Evolutionary conservation across 2,113 vertebrate genomes (phyloP), one percentile per base, ranked within the genome.

Genomic region (Cyphomyrus discorhynchus): DNA sequence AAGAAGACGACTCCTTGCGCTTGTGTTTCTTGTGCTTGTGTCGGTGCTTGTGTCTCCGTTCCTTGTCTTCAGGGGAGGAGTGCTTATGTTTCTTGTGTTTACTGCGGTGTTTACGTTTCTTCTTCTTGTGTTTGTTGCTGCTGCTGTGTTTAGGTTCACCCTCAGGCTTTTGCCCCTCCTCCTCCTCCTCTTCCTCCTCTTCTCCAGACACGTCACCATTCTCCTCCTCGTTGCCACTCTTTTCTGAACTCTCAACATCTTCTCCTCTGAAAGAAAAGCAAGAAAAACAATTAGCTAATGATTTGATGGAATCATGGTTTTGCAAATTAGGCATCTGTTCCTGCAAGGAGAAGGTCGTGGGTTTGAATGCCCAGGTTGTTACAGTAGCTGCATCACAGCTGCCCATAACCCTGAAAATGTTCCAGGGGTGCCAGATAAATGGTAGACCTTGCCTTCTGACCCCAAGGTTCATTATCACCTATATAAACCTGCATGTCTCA

Each of bases 51-150:
- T 98, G 98, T 92, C 98, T 98, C 93, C 96, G 97, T 90, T 98
- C 96, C 92, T 98, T 99, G 92, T 98, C 97, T 70, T 99, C 98
- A 35, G 98, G 98, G 50, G 97, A 96, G 91, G 95, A 96, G 93
- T 98, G 98, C 95, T 99, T 99, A 92, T 99, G 98, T 91, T 99
- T 99, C 97, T 99, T 99, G 94, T 99, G 98, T 94, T 99, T 99
- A 93, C 97, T 98, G 89, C 98, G 97, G 92, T 99, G 98, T 95
- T 99, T 99, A 92, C 99, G 98, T 95, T 99, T 99, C 97, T 99
- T 99, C 94, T 98, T 98, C 96, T 99, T 99, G 94, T 99, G 98
- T 94, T 98, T 97, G 47, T 94, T 24, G 66, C 90, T 66, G 84
- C 89, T 92, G 91, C 95, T 94, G 91, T 98, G 95, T 92, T 99